Conservation (phyloP, 1,140 invertebrate species). For the Drosophila mayri region DNA sequence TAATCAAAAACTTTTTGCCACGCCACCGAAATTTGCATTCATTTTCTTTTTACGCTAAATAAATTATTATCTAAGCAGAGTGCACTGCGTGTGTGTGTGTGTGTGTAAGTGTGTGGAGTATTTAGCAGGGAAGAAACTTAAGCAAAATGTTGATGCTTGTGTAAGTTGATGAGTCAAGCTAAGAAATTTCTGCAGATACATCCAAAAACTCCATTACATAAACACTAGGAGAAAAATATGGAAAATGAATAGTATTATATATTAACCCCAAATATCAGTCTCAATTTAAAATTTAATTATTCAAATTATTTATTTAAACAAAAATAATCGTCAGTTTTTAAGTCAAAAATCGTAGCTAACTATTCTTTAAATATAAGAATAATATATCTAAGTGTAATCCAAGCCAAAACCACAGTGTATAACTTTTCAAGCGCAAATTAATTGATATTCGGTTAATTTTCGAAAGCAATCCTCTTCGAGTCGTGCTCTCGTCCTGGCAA, state of each 20-base stretch:
- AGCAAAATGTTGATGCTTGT: slow-evolving; percentile 36
- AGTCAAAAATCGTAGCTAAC: no score
- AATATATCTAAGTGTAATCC: neutral
- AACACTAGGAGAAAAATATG: neutral
- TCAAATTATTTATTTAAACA: no score
- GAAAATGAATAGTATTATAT: no score
- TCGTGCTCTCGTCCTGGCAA: slow-evolving; percentile 21
- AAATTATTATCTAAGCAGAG: slow-evolving; percentile 80
- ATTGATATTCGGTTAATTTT: slow-evolving; percentile 43
- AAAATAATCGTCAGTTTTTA: no score
- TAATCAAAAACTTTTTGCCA: slow-evolving; percentile 78
- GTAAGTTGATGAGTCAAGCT: slow-evolving; percentile 42
- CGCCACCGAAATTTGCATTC: slow-evolving; percentile 77
- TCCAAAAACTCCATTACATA: neutral
- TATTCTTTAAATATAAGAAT: no score
- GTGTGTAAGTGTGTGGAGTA: slow-evolving; percentile 18
- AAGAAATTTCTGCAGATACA: slow-evolving; percentile 18
- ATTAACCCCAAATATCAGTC: no score
- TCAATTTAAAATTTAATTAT: no score
- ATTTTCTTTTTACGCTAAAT: slow-evolving; percentile 83
- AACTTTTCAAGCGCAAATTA: slow-evolving; percentile 23
- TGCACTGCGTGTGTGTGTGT: slow-evolving; percentile 8
- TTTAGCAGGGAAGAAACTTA: slow-evolving; percentile 54
- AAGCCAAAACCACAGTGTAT: neutral
- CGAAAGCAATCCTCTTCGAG: slow-evolving; percentile 16